These are phyloP conservation scores for Leptobrachium ailaonicum DNA, from an alignment of 2,113 vertebrate genomes.

Conservation along the genomic window DNA sequence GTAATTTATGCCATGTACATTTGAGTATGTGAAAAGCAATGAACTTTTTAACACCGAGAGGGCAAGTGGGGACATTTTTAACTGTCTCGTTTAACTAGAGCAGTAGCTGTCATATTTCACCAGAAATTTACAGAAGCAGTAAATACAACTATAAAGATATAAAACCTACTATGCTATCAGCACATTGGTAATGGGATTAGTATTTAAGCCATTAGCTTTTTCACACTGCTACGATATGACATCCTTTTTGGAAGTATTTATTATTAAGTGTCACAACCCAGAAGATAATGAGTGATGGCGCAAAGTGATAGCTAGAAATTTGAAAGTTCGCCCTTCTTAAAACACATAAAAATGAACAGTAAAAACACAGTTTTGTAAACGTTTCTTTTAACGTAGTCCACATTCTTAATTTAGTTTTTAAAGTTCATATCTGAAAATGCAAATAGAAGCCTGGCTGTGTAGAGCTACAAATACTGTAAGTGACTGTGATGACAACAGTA, in stretches of 20 bases:
- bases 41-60: slow-evolving; percentile 7
- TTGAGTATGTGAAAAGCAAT: slow-evolving; percentile 6
- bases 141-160: slow-evolving; percentile 14
- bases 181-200: slow-evolving; percentile 2
- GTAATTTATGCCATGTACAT: slow-evolving; percentile 6
- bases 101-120: slow-evolving; percentile 19
- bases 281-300: no score
- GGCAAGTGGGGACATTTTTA: slow-evolving; percentile 18
- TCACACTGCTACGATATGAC: background rate
- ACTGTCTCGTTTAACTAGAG: slow-evolving; percentile 12
- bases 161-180: slow-evolving; percentile 17
- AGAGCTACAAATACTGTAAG: no score
- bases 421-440: no score
- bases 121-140: slow-evolving; percentile 7
- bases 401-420: no score
- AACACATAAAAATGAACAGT: no score
- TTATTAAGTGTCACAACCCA: background rate
- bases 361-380: no score
- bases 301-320: no score
- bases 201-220: background rate
- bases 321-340: no score
- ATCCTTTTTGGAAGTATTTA: background rate
- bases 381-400: no score
- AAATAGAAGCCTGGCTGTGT: no score
- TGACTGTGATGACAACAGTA: no score